phyloP scores from a whole-genome alignment of 2,888 invertebrate genomes.

The Pedicia rivosa region DNA sequence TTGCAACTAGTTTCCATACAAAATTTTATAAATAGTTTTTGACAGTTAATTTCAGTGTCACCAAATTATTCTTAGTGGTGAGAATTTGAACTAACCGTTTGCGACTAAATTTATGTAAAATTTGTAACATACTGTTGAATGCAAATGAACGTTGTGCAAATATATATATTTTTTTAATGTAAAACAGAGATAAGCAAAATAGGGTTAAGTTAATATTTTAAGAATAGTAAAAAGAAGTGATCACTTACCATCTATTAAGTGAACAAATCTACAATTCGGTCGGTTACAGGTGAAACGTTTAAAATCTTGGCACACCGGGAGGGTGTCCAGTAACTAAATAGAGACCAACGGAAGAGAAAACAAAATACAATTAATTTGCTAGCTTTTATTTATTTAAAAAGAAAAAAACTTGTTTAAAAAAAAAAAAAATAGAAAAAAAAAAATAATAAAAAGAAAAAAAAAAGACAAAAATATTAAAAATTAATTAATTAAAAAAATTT shows the following conservation, averaged over 20 bases:
- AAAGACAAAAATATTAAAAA: slow-evolving; percentile 3
- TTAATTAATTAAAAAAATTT: background rate
- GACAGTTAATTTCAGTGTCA: too few relatives aligned
- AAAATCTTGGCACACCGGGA: slow-evolving; percentile 99
- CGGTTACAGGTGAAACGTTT: slow-evolving; percentile 93
- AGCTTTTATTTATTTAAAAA: slow-evolving; percentile 4
- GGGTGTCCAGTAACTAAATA: slow-evolving; percentile 99
- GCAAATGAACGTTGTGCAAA: too few relatives aligned
- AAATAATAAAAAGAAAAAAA: background rate
- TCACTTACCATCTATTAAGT: slow-evolving; percentile 85
- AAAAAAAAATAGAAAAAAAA: background rate
- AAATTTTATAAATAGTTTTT: too few relatives aligned
- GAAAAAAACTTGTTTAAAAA: background rate
- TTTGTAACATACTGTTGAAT: too few relatives aligned
- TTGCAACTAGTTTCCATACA: too few relatives aligned
- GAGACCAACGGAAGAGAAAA: background rate
- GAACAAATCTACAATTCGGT: slow-evolving; percentile 96
- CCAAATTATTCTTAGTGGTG: too few relatives aligned
- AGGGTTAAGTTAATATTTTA: too few relatives aligned
- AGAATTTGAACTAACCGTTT: too few relatives aligned
- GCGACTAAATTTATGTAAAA: too few relatives aligned
- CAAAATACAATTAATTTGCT: slow-evolving; percentile 5
- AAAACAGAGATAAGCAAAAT: too few relatives aligned
- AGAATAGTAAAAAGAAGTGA: background rate
- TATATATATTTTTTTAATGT: too few relatives aligned